phyloP scores from a whole-genome alignment of 2,113 vertebrate species.

The Alosa alosa region DNA sequence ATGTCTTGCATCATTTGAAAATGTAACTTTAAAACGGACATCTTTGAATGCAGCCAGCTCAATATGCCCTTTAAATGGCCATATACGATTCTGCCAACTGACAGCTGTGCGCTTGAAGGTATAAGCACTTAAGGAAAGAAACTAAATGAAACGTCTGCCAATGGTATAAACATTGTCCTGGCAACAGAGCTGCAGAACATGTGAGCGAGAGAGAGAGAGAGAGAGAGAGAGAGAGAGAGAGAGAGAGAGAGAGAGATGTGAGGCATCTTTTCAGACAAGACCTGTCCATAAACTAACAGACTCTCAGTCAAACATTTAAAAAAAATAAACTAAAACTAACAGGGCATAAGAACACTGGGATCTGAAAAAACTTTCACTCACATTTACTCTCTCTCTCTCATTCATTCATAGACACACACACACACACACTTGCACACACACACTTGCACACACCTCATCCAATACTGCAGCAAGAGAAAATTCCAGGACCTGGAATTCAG shows the following conservation, averaged over 20 bases:
- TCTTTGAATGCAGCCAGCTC: not conserved
- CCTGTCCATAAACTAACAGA: not conserved
- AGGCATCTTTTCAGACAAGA: not conserved
- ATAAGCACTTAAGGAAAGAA: constrained; percentile 4
- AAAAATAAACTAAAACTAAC: not conserved
- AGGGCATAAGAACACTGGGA: not conserved
- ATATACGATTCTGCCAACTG: not conserved
- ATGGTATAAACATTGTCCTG: not conserved
- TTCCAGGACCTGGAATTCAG: not conserved
- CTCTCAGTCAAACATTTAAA: not conserved
- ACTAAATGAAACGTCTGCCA: not conserved
- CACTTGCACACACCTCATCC: not conserved
- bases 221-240: too few relatives aligned
- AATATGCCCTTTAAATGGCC: not conserved
- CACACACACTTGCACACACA: not conserved
- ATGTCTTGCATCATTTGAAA: not conserved
- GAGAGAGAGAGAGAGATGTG: not conserved
- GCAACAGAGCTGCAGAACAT: not conserved
- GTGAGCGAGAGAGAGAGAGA: not conserved
- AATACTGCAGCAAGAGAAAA: constrained; percentile 13
- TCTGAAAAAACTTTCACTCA: not conserved
- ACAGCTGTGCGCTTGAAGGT: not conserved
- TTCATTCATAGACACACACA: not conserved
- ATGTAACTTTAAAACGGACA: not conserved
- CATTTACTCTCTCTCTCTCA: not conserved